These are phyloP conservation scores for Campoletis raptor DNA, from an alignment of 2,888 invertebrate species.

Conservation along the genomic window DNA sequence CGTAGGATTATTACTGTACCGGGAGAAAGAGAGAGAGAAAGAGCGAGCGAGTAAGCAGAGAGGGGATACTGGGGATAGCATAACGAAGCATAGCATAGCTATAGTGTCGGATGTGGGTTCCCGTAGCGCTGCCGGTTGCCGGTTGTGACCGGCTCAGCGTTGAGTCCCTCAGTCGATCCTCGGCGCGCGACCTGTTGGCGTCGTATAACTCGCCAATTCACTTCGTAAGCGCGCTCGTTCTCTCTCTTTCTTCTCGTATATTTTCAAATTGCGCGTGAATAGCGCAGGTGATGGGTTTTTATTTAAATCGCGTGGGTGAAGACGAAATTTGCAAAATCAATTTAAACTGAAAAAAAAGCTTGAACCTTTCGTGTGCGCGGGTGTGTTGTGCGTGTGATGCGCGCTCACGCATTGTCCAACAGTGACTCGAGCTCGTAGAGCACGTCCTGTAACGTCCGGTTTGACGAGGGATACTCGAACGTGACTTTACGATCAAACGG, in stretches of 20 bases:
- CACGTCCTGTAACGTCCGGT: slow-evolving; percentile 70
- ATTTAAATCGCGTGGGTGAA: background rate
- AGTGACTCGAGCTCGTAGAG: slow-evolving; percentile 36
- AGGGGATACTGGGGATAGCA: background rate
- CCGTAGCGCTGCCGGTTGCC: slow-evolving; percentile 36
- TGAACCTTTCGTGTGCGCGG: background rate
- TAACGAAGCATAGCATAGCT: background rate
- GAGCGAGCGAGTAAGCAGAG: background rate
- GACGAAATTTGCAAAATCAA: background rate
- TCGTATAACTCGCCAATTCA: slow-evolving; percentile 53
- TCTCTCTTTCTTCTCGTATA: background rate
- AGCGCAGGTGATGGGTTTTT: slow-evolving; percentile 9
- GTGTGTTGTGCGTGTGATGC: slow-evolving; percentile 11
- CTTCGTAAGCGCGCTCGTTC: background rate
- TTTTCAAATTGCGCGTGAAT: slow-evolving; percentile 26
- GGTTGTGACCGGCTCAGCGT: slow-evolving; percentile 68
- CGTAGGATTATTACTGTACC: background rate
- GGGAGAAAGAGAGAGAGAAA: background rate
- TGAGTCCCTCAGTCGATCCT: slow-evolving; percentile 76
- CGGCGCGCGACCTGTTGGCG: slow-evolving; percentile 79
- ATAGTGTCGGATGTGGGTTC: background rate
- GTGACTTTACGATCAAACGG: slow-evolving; percentile 62
- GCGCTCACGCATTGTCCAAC: slow-evolving; percentile 31
- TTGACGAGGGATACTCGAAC: slow-evolving; percentile 65
- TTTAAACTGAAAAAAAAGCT: background rate